These are phyloP conservation scores for Heptranchias perlo DNA, from an alignment of 2,113 vertebrate species.

Conservation along the genomic window DNA sequence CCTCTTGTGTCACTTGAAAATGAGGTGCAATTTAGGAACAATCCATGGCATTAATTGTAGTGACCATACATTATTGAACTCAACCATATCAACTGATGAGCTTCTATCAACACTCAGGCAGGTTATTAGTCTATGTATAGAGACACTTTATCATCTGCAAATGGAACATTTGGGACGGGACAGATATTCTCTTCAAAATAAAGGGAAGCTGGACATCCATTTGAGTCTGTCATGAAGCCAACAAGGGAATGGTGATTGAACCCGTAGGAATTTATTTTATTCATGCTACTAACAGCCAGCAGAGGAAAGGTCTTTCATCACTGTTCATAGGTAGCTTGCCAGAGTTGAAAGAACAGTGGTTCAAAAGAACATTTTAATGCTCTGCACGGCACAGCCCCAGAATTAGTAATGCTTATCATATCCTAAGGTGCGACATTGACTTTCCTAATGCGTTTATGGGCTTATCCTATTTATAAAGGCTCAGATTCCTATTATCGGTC, in stretches of 20 bases:
- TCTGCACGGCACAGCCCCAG: neutral
- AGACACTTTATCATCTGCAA: neutral
- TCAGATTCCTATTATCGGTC: neutral
- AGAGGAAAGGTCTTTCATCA: neutral
- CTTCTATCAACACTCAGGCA: neutral
- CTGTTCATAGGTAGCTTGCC: neutral
- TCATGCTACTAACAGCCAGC: neutral
- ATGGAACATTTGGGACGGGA: neutral
- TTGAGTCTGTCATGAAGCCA: neutral
- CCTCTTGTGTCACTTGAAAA: too few species aligned
- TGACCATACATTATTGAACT: neutral
- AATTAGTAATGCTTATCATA: neutral
- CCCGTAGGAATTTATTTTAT: neutral
- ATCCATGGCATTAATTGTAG: neutral
- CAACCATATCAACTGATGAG: neutral
- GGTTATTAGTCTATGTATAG: neutral
- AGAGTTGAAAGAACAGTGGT: neutral
- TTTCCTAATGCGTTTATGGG: neutral
- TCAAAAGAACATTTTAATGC: neutral
- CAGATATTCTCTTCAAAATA: neutral
- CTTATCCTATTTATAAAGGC: neutral
- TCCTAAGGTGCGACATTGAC: neutral
- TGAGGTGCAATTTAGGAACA: neutral
- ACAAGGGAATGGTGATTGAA: neutral
- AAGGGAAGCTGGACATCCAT: neutral